Base-by-base conservation (phyloP, 2,888 invertebrate genomes). In the Synergus japonicus region DNA sequence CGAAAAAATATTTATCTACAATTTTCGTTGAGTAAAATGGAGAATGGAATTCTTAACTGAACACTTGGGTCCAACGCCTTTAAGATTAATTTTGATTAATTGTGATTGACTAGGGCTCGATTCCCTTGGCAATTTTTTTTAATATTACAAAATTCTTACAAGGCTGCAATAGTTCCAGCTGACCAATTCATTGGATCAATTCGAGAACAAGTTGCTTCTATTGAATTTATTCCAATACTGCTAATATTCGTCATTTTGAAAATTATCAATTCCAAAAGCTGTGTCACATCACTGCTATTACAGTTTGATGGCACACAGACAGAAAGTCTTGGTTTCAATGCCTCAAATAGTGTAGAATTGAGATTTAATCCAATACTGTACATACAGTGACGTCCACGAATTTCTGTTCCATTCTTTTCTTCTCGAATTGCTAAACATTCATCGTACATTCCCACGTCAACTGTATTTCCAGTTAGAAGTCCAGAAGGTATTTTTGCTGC, bases 401-500 rank as follows among this genome's bases (percentile, higher is more conserved):
- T 91, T 9, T 85, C 82, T 1, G 88, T 88, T 1, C 88, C 87
- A 2, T 86, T 79, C 63, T 77, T 83, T 58, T 81, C 80, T 37
- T 87, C 86, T 37, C 84, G 77, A 1, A 91, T 79, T 0, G 58
- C 67, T 7, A 83, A 41, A 83, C 93, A 93, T 86, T 93, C 92
- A 77, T 92, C 91, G 86, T 90, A 93, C 81, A 92, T 92, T 12
- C 94, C 93, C 44, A 92, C 87, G 80, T 93, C 92, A 22, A 91
- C 88, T 9, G 91, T 81, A 83, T 93, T 93, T 0, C 93, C 93
- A 13, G 87, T 81, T 7, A 93, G 84, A 18, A 93, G 82, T 4
- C 93, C 93, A 10, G 92, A 88, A 15, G 46, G 73, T 9, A 73
- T 13, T 73, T 73, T 73, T 1, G 73, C 54, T 4, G 73, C 22